These are phyloP conservation scores for Pelecanus crispus DNA, from an alignment of 2,113 vertebrate genomes.

Conservation along the genomic window DNA sequence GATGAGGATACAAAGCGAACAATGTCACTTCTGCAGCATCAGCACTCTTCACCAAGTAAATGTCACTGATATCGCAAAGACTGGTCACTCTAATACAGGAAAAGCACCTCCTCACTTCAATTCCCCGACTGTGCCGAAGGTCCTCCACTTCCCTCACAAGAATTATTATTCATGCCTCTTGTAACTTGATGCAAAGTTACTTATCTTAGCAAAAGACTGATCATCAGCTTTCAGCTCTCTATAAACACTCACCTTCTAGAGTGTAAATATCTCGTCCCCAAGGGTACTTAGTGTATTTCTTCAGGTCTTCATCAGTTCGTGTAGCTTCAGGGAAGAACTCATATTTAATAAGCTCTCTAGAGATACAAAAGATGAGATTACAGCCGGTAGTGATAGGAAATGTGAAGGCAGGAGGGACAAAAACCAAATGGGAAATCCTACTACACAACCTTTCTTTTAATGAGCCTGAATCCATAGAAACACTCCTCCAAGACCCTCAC, in stretches of 20 bases:
- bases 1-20: background rate
- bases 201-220: background rate
- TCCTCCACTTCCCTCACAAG: background rate
- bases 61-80: background rate
- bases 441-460: background rate
- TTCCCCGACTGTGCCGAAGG: background rate
- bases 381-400: background rate
- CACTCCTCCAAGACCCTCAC: background rate
- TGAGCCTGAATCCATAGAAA: background rate
- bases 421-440: background rate
- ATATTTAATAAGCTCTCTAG: conserved; percentile 95
- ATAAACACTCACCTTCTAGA: conserved; percentile 82
- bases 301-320: conserved; percentile 90
- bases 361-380: conserved; percentile 30
- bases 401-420: background rate
- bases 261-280: conserved; percentile 98
- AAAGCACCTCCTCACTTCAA: background rate
- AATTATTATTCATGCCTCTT: background rate
- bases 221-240: background rate
- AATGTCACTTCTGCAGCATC: background rate
- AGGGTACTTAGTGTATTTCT: conserved; percentile 89
- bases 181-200: background rate
- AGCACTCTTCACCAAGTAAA: background rate
- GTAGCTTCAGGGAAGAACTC: conserved; percentile 98
- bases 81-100: background rate